Evolutionary conservation across 2,797 vertebrate species (phyloP).

Genomic region (Petrocephalus sullivani): DNA sequence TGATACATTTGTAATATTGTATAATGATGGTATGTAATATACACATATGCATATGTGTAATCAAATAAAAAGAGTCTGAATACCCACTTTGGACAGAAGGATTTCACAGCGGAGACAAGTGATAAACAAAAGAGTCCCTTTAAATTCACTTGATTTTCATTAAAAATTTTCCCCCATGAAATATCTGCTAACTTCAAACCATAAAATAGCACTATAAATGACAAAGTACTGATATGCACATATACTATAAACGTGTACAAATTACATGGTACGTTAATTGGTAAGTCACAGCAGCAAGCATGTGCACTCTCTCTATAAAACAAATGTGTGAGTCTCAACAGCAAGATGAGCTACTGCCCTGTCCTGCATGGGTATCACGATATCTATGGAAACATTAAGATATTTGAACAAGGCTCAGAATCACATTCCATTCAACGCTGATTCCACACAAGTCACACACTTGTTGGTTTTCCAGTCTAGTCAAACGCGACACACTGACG

Average conservation of each 20-base stretch:
- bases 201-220: constrained; percentile 56
- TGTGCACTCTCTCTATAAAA: constrained; percentile 40
- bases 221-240: constrained; percentile 54
- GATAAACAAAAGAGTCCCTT: neutral
- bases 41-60: neutral
- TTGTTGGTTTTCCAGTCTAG: constrained; percentile 29
- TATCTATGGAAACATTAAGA: constrained; percentile 31
- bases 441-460: constrained; percentile 41
- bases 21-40: neutral
- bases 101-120: neutral
- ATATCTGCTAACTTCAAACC: constrained; percentile 13
- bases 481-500: neutral
- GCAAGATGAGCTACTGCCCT: constrained; percentile 43
- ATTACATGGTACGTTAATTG: constrained; percentile 46
- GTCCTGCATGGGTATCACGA: constrained; percentile 31
- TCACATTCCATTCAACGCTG: constrained; percentile 53
- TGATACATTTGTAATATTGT: neutral
- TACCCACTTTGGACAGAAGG: neutral
- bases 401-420: constrained; percentile 47
- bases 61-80: neutral
- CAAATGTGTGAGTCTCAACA: constrained; percentile 31
- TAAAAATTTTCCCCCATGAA: neutral
- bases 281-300: constrained; percentile 40
- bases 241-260: constrained; percentile 59
- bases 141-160: neutral